Conservation (phyloP, 2,113 vertebrate genomes). For the Microcebus murinus region DNA sequence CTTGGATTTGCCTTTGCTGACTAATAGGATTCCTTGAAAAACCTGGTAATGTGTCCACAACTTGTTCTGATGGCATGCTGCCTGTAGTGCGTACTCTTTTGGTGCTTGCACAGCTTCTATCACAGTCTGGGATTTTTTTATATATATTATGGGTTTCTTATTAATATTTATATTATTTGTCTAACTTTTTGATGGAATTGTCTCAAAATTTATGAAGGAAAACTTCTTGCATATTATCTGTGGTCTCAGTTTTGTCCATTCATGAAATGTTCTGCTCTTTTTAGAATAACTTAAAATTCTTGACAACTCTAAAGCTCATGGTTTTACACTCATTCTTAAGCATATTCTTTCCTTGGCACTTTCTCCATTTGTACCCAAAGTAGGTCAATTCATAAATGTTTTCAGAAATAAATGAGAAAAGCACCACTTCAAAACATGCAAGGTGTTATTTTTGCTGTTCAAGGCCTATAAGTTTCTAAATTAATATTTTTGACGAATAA, state of each 20-base stretch:
- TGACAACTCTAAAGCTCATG: conserved; percentile 6
- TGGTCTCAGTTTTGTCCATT: background rate
- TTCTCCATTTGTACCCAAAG: background rate
- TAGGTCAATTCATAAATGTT: background rate
- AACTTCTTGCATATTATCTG: background rate
- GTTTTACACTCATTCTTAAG: conserved; percentile 1
- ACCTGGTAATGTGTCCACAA: background rate
- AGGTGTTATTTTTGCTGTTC: background rate
- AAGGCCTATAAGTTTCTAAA: background rate
- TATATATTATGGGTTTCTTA: background rate
- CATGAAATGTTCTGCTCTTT: background rate
- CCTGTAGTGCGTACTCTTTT: background rate
- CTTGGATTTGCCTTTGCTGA: background rate
- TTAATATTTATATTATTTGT: background rate
- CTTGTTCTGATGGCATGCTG: background rate
- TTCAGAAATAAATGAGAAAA: conserved; percentile 13
- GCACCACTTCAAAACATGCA: background rate
- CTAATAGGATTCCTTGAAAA: background rate
- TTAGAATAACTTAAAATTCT: conserved; percentile 43
- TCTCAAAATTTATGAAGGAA: background rate
- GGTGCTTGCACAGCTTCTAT: background rate
- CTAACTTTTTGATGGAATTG: conserved; percentile 4
- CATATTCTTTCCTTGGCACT: conserved; percentile 20
- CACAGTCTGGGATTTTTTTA: background rate
- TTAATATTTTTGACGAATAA: background rate